A percentile compares a stretch with the other conserved stretches of the same genome.
phyloP scores from a whole-genome alignment of 2,797 vertebrate species.

The Eremophila alpestris region DNA sequence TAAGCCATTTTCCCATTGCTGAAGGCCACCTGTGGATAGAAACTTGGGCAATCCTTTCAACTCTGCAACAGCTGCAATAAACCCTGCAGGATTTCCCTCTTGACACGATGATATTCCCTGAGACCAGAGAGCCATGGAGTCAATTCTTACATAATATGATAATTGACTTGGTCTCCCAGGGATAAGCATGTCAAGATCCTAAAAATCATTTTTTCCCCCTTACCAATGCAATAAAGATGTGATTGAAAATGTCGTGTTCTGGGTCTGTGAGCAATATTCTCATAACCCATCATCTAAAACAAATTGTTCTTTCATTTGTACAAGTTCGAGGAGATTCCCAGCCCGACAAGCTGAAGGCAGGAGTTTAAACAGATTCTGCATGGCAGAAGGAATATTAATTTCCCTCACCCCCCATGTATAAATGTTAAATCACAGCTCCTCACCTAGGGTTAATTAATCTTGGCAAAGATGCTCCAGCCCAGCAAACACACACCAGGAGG shows the following conservation, averaged over 20 bases:
- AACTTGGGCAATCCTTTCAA: neutral
- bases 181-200: constrained; percentile 55
- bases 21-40: neutral
- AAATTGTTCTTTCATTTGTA: constrained; percentile 66
- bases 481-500: neutral
- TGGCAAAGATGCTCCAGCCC: neutral
- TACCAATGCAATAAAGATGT: constrained; percentile 39
- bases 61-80: neutral
- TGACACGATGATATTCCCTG: neutral
- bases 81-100: neutral
- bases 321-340: constrained; percentile 53
- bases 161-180: constrained; percentile 41
- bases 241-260: constrained; percentile 57
- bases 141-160: constrained; percentile 27
- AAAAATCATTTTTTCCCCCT: neutral
- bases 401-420: neutral
- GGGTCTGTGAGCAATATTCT: constrained; percentile 36
- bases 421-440: neutral
- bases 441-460: constrained; percentile 41
- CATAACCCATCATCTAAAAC: constrained; percentile 59
- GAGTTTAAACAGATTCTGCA: constrained; percentile 33
- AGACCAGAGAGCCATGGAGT: neutral
- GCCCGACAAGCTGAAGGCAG: constrained; percentile 51
- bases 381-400: constrained; percentile 31
- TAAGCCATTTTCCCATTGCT: neutral